Base-by-base conservation (phyloP, 2,888 invertebrate genomes). In the Andrena haemorrhoa region DNA sequence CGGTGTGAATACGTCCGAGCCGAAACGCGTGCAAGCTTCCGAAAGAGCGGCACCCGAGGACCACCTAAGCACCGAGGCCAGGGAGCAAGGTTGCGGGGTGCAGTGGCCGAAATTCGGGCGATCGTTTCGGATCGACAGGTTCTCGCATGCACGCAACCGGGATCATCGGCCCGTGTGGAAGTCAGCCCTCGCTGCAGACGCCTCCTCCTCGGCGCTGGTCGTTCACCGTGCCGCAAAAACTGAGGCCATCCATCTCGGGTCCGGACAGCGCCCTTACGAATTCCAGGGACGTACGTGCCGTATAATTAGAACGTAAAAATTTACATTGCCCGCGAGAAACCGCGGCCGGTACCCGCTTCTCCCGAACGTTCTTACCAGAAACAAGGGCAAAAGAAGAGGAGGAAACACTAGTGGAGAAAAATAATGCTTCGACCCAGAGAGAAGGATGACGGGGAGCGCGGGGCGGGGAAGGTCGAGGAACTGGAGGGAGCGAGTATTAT, bases 301-400 rank as follows among this genome's bases (percentile, higher is more conserved):
- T 90, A 91, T 92, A 91, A 92, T 92, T 91, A 90, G 91, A 91
- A 91, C 90, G 90, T 90, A 90, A 91, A 91, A 92, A 91, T 91
- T 90, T 91, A 90, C 89, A 90, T 90, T 85, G 86, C 87, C 83
- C 81, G 86, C 86, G 88, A 84, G 86, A 80, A 80, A 75, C 77
- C 69, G 77, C 84, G 78, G 78, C 56, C 73, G 74, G 74, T 77
- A 70, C 66, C 70, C 74, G 75, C 70, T 82, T 87, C 82, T 79
- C 65, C 58, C 74, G 56, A 51, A 23, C 78, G 79, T 78, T 79
- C 79, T 74, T 78, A 71, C 29, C 35, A 41, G 53, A 41, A 41
- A 35, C 26, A 20, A 47, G n/a, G 33, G 79, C 82, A 84, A 79
- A 81, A 72, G 65, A 61, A 58, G 56, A 49, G 66, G 53, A n/a